Evolutionary conservation across 2,888 invertebrate species (phyloP), one percentile per base, ranked within the genome.

Genomic region (Hirtodrosophila histrioides): DNA sequence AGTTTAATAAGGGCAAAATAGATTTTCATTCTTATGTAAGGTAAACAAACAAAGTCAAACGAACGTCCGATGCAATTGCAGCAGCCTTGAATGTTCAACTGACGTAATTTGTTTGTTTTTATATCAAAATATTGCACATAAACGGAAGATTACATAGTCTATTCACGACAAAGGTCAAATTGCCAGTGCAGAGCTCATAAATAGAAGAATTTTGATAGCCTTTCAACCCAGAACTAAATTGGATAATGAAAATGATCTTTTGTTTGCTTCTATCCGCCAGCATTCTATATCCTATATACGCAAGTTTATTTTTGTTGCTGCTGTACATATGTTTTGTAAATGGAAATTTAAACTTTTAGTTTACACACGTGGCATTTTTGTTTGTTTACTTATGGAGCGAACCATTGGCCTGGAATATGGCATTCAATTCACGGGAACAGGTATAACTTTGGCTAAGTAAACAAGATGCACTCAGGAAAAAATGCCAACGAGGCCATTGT

Each of bases 41-140:
- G 46, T 67, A 65, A 75, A 86, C 70, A 86, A 86, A 76, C 74
- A 79, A 79, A 79, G 77, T 68, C 86, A 85, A 79, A 86, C 23
- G 40, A 43, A 46, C 50, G 41, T 46, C 31, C 53, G 45, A 37
- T 81, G 77, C 74, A 84, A 31, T 46, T 87, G 75, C 68, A 74
- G 7, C 35, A 56, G 46, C 69, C 64, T 75, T 75, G 58, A 82
- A 37, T 2, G 9, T 27, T 3, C 43, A 58, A 51, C 29, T 31
- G 23, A 48, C 39, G 76, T 9, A 60, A 48, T 9, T 66, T 45
- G 29, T 50, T 45, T 33, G 12, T 6, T n/a, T 11, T n/a, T 10
- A 37, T 33, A 17, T 7, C 10, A 33, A 8, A 41, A 37, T 50
- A 41, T 51, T 51, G 17, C 48, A 40, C n/a, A 40, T 11, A 37